Base-by-base conservation (phyloP, 2,113 vertebrate genomes). In the Pangasianodon gigas region DNA sequence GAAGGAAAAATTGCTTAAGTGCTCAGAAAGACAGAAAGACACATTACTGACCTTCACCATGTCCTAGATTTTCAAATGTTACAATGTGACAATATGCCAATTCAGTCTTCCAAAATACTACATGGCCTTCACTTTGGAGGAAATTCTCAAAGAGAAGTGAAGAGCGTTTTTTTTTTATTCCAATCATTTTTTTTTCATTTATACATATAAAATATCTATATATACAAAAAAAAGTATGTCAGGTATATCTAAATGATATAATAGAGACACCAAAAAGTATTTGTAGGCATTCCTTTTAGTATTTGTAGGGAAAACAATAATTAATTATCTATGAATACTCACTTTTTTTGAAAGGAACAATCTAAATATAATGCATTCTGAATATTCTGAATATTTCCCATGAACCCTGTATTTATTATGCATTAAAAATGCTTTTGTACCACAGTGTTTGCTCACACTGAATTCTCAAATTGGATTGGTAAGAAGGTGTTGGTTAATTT, bases 1-100 rank as follows among this genome's bases (percentile, higher is more conserved):
- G 32, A 65, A 88, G 87, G 24, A 32, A n/a, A 62, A 26, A 87
- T 88, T 77, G 84, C 84, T 80, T 56, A 69, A 88, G 74, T 65
- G 52, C 48, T 77, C 51, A 51, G 48, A 80, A 89, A 54, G 32
- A 86, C 21, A 26, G 46, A 56, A 62, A 79, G 71, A 44, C 29
- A 79, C 88, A 86, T 51, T 54, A 56, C 60, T 74, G 74, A 67
- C n/a, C 32, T 86, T 80, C 48, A 67, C 6, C 37, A n/a, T 54
- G 58, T 75, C 84, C 84, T 44, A 79, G 69, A 84, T 84, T 89
- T 84, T 84, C 26, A 16, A 26, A 74, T 56, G 52, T 44, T 79
- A 84, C 19, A 56, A 81, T 11, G 54, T 58, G 29, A 89, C 88
- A 52, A 52, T 26, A 54, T 65, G 58, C 2, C 51, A 77, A 67